phyloP scores from a whole-genome alignment of 2,888 invertebrate species.

The Drosophila yooni region DNA sequence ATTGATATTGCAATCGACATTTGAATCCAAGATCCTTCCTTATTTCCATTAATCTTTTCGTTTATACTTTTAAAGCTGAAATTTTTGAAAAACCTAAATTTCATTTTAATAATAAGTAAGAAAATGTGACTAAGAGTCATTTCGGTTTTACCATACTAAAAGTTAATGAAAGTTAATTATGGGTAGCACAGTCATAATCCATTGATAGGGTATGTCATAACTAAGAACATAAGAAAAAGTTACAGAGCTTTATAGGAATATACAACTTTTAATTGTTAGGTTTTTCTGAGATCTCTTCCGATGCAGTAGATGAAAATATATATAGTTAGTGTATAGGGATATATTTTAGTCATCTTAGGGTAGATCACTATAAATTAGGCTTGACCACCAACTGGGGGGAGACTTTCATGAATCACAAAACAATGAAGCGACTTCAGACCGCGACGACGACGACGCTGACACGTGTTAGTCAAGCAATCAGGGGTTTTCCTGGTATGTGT shows the following conservation, averaged over 20 bases:
- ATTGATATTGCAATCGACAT: neutral
- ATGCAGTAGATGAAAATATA: neutral
- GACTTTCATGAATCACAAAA: conserved; percentile 74
- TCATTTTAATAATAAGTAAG: neutral
- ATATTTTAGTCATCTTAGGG: conserved; percentile 9
- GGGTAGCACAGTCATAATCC: neutral
- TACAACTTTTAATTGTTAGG: neutral
- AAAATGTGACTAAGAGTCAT: neutral
- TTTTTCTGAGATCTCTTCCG: neutral
- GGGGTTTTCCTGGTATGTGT: conserved; percentile 74
- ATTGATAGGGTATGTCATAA: neutral
- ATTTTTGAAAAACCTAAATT: neutral
- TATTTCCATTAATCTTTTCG: neutral
- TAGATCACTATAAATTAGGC: conserved; percentile 22
- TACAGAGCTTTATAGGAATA: neutral
- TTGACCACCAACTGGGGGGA: conserved; percentile 56
- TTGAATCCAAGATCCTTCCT: neutral
- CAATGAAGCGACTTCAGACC: conserved; percentile 45
- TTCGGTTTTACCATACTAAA: neutral
- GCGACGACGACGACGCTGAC: conserved; percentile 41
- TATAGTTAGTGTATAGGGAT: neutral
- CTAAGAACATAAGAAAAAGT: neutral
- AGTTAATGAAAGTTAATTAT: neutral
- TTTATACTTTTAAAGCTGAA: neutral
- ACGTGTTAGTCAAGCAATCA: conserved; percentile 73